Evolutionary conservation across 2,797 vertebrate genomes (phyloP), one percentile per base, ranked within the genome.

Genomic region (Lacerta viridis): DNA sequence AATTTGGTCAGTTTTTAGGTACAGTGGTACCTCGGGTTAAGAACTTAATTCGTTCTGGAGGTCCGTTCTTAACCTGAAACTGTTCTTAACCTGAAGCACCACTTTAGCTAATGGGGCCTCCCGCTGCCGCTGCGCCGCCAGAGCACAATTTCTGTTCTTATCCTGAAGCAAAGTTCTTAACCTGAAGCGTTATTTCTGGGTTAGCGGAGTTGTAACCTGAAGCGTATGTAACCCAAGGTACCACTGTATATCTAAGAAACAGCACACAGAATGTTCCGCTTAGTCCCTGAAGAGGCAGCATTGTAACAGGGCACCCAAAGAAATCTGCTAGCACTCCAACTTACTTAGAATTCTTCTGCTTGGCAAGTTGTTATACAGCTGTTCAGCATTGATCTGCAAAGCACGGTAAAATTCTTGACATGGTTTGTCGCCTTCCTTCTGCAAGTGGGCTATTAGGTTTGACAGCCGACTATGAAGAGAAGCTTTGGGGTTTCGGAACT

Each of bases 321-420:
- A 81, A 92, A 92, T 68, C 9, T 36, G 29, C 23, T 59, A 75
- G 11, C 68, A 4, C n/a, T 72, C 85, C 85, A 83, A 97, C 97
- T 97, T 97, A 98, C 98, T 95, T 80, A 95, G 96, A 86, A 97
- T 92, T 69, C 97, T 97, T 85, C 98, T 97, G 93, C 99, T 99
- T 83, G 99, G 99, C 87, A 99, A 94, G 69, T 97, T 97, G 95
- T 97, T 94, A 90, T 99, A 99, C 7, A 99, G 96, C 5, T 98
- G 97, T 92, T 98, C 98, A 23, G 98, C 98, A 18, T 99, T 99
- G 95, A 99, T 97, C 95, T 98, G 98, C 17, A 99, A 97, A 29
- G 98, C 98, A 2, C 98, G 95, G 96, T 99, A 99, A 91, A 99
- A 99, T 96, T 99, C 99, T 87, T 97, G 97, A 93, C 99, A 99